phyloP scores from a whole-genome alignment of 2,113 vertebrate genomes.

The Clarias magur region DNA sequence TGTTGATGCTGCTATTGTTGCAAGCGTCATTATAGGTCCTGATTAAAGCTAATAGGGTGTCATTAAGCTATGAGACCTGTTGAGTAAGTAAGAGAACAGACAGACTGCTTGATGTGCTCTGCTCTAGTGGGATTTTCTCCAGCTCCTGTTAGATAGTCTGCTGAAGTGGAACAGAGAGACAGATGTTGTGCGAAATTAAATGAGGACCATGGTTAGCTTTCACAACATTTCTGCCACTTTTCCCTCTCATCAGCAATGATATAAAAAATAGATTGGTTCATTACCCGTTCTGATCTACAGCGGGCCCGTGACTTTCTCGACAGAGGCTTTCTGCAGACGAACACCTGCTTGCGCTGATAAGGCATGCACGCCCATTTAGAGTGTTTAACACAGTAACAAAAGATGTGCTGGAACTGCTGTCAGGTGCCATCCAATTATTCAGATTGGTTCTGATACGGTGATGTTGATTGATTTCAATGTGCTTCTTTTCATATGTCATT shows the following conservation, averaged over 20 bases:
- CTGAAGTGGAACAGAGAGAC: slow-evolving; percentile 45
- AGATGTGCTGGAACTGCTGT: slow-evolving; percentile 9
- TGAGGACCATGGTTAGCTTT: slow-evolving; percentile 38
- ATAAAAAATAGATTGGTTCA: slow-evolving; percentile 46
- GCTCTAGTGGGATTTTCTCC: slow-evolving; percentile 30
- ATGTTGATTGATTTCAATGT: slow-evolving; percentile 1
- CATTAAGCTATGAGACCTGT: slow-evolving; percentile 46
- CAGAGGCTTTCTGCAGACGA: slow-evolving; percentile 37
- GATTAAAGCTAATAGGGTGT: slow-evolving; percentile 36
- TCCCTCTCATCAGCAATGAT: slow-evolving; percentile 41
- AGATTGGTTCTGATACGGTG: slow-evolving; percentile 6
- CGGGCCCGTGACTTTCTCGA: slow-evolving; percentile 34
- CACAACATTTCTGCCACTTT: slow-evolving; percentile 43
- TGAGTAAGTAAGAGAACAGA: slow-evolving; percentile 31
- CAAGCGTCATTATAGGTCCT: slow-evolving; percentile 32
- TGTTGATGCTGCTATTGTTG: neutral
- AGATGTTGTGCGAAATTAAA: slow-evolving; percentile 53
- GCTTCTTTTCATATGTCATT: neutral
- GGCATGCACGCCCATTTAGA: slow-evolving; percentile 32
- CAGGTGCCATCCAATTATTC: slow-evolving; percentile 25
- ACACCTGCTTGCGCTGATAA: slow-evolving; percentile 24
- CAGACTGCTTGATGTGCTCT: slow-evolving; percentile 38
- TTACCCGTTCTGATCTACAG: slow-evolving; percentile 49
- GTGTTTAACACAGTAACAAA: slow-evolving; percentile 20
- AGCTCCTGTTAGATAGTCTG: slow-evolving; percentile 31